phyloP scores from a whole-genome alignment of 2,888 invertebrate species.

The Leucophenga maculata region DNA sequence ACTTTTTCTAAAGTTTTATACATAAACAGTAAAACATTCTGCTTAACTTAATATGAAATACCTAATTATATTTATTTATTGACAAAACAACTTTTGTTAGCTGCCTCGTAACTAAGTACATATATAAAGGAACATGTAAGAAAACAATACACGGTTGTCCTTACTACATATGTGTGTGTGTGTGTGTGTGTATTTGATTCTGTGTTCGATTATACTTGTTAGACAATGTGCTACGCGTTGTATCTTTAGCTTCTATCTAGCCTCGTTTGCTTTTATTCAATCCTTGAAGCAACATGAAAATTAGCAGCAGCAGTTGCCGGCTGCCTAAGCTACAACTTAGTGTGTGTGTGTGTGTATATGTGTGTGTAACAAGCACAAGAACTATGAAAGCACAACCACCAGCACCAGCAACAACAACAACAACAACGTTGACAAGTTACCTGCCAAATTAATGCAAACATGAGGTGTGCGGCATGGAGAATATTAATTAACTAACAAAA shows the following conservation, averaged over 20 bases:
- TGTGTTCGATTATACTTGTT: conserved; percentile 18
- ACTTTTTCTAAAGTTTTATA: too few species aligned
- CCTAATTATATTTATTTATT: too few species aligned
- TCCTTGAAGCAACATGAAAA: conserved; percentile 47
- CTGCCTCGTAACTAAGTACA: neutral
- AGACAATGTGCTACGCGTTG: neutral
- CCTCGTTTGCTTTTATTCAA: conserved; percentile 20
- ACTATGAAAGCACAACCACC: conserved; percentile 13
- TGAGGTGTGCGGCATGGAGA: conserved; percentile 61
- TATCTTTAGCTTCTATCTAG: conserved; percentile 23
- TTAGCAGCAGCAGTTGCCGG: conserved; percentile 40
- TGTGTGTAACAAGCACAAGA: too few species aligned
- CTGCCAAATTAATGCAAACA: conserved; percentile 67
- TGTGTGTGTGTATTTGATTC: neutral
- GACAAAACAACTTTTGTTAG: too few species aligned
- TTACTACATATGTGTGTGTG: neutral
- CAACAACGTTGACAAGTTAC: conserved; percentile 63
- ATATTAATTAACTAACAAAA: conserved; percentile 66
- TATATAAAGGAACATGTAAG: neutral
- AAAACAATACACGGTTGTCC: too few species aligned
- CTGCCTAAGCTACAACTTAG: neutral
- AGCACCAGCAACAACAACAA: conserved; percentile 40
- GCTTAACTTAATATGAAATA: too few species aligned
- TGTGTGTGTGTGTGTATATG: too few species aligned
- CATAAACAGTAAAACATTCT: too few species aligned